Base-by-base conservation (phyloP, 2,113 vertebrate genomes). In the Sinocyclocheilus anophthalmus region DNA sequence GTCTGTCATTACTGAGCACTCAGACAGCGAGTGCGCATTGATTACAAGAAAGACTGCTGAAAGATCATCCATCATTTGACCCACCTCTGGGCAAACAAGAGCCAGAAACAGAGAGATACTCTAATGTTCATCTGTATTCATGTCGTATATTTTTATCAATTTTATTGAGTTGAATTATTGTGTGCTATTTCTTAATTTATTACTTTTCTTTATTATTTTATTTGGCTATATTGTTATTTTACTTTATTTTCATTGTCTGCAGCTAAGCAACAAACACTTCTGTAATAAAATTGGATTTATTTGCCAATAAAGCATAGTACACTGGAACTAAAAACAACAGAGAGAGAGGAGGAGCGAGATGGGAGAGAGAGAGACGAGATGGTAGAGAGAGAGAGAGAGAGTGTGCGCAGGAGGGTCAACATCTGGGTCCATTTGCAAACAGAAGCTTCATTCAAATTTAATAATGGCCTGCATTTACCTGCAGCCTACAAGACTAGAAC, bases 31-130 rank as follows among this genome's bases (percentile, higher is more conserved):
- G 77, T 61, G 22, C 11, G 30, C 57, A 80, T 80, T 80, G 77
- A 80, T 80, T 80, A 80, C 30, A 39, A 78, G 20, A 80, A 80
- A 61, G 77, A 80, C 77, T 80, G 77, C 37, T 80, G 55, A 80
- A 80, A 80, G 55, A 61, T 61, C 77, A 80, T 80, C 77, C 57
- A 80, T 80, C 77, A 61, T 80, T 20, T 80, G 77, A 80, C 77
- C 57, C 77, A 80, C 77, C 77, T 59, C 55, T 42, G 57, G 30
- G 77, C 26, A 80, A 80, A 61, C 22, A 4, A 80, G 77, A 80
- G 33, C 11, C 55, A 80, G 57, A 63, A 33, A 42, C 33, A 79
- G 24, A 45, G 10, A 20, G 42, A 22, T 18, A n/a, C 53, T n/a
- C 5, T 37, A 22, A 39, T 59, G 57, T 55, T 57, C 26, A 30